Conservation (phyloP, 2,797 vertebrate genomes). For the Graptemys geographica region DNA sequence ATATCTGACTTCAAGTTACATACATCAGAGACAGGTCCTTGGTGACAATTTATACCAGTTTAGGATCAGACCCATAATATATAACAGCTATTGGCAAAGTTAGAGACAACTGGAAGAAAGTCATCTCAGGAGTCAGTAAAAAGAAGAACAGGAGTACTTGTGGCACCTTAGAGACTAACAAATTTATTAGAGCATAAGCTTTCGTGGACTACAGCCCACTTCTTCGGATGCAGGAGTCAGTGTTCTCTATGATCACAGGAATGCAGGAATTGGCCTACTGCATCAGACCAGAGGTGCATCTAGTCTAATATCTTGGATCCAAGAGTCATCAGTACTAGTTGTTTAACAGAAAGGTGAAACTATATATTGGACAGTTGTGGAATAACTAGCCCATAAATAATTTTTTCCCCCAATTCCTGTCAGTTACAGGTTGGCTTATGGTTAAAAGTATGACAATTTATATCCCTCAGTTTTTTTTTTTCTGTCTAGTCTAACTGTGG, state of each 20-base stretch:
- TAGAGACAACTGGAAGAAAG: neutral
- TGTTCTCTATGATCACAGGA: neutral
- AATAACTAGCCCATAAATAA: neutral
- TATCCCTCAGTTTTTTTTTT: neutral
- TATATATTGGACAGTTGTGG: neutral
- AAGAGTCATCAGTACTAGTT: neutral
- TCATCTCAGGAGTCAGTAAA: neutral
- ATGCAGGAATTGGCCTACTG: neutral
- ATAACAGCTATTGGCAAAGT: neutral
- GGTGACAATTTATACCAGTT: slow-evolving; percentile 6
- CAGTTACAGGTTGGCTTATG: neutral
- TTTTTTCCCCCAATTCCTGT: accelerated
- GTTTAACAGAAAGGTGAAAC: neutral
- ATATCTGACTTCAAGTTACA: neutral
- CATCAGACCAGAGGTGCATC: neutral
- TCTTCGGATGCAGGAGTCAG: neutral
- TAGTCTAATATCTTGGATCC: neutral
- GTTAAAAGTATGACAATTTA: neutral
- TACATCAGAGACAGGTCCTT: neutral
- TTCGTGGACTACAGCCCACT: too few relatives aligned
- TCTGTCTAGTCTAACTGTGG: neutral
- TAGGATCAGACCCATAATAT: neutral
- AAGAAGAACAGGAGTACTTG: too few relatives aligned
- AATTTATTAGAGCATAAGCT: too few relatives aligned
- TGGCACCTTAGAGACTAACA: too few relatives aligned